phyloP scores from a whole-genome alignment of 2,888 invertebrate species.

The Drosophila setosimentum region DNA sequence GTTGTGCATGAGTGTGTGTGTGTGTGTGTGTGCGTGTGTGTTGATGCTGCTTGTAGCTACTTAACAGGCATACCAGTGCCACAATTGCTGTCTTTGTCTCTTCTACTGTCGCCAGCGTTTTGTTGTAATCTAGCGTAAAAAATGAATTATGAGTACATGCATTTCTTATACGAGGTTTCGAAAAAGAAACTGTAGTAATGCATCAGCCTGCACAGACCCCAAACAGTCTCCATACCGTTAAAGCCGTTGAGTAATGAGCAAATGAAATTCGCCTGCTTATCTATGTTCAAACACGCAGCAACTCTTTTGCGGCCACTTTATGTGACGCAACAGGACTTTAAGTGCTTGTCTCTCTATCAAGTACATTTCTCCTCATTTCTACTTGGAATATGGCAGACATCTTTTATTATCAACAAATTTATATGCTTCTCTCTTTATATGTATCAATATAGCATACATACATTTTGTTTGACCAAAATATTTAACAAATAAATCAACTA shows the following conservation, averaged over 20 bases:
- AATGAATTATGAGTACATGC: conserved; percentile 78
- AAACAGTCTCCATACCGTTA: conserved; percentile 27
- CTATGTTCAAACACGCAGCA: conserved; percentile 67
- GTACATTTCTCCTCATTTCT: conserved; percentile 21
- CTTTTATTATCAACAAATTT: conserved; percentile 11
- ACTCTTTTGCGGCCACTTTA: conserved; percentile 74
- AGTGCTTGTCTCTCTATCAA: conserved; percentile 37
- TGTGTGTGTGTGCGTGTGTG: conserved; percentile 9
- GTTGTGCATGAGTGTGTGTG: conserved; percentile 9
- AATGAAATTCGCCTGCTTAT: conserved; percentile 78
- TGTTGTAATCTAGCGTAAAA: conserved; percentile 77
- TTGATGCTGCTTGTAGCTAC: conserved; percentile 53
- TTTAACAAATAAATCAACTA: conserved; percentile 16
- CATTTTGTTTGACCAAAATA: conserved; percentile 26
- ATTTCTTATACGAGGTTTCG: conserved; percentile 65
- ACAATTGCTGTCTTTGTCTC: conserved; percentile 2
- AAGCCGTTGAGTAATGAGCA: conserved; percentile 79
- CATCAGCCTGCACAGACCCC: background rate
- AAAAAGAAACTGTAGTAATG: conserved; percentile 19
- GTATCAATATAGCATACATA: background rate
- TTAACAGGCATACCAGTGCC: conserved; percentile 40
- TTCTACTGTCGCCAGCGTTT: conserved; percentile 53
- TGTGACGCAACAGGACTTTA: conserved; percentile 68
- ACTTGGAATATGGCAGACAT: conserved; percentile 25
- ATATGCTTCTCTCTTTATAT: background rate